phyloP scores from a whole-genome alignment of 2,113 vertebrate species.

The Notarius quadriscutis region DNA sequence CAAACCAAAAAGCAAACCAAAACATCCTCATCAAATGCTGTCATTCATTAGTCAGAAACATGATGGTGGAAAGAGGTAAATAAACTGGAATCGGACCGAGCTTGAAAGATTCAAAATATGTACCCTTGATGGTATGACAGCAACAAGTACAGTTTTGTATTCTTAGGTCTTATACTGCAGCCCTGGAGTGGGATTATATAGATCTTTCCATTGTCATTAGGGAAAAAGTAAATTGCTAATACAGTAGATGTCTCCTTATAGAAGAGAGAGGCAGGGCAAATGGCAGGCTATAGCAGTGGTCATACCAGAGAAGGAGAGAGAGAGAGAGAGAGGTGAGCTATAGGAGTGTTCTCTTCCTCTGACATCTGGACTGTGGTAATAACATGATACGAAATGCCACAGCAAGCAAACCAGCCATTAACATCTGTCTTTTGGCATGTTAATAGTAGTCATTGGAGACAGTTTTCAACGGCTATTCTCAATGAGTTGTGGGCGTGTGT shows the following conservation, averaged over 20 bases:
- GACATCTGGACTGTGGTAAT: constrained; percentile 77
- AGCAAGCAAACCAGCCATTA: constrained; percentile 72
- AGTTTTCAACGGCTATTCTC: constrained; percentile 60
- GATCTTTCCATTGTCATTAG: neutral
- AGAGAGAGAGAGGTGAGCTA: constrained; percentile 43
- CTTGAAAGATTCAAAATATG: neutral
- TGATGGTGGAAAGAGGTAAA: neutral
- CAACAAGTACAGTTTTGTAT: neutral
- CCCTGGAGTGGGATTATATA: neutral
- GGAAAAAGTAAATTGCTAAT: constrained; percentile 36
- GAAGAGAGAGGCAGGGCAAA: constrained; percentile 31
- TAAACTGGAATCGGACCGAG: neutral
- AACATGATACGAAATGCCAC: constrained; percentile 72
- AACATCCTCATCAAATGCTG: neutral
- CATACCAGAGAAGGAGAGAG: constrained; percentile 10
- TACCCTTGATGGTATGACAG: neutral
- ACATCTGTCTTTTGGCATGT: constrained; percentile 69
- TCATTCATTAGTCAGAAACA: neutral
- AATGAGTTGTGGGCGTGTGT: constrained; percentile 38
- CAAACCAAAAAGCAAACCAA: neutral
- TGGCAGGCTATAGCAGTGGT: constrained; percentile 11
- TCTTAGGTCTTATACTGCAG: neutral
- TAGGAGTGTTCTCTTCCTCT: constrained; percentile 56
- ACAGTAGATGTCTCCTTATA: constrained; percentile 39
- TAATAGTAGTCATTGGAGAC: constrained; percentile 73